These are phyloP conservation scores for Troides oblongomaculatus DNA, from an alignment of 2,888 invertebrate genomes.

Conservation along the genomic window DNA sequence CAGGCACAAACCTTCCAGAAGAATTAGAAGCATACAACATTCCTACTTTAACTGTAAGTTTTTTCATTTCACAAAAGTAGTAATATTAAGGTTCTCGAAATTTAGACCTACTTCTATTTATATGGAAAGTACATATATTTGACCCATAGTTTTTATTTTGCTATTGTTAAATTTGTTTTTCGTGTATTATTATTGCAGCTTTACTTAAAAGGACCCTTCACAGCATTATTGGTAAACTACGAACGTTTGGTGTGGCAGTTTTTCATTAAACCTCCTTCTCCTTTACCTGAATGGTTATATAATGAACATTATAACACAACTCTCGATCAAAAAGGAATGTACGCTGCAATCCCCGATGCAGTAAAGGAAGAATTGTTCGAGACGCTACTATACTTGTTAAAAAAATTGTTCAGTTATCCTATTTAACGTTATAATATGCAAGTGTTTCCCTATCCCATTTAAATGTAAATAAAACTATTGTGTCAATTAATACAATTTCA, in stretches of 20 bases:
- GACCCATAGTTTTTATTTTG: too few species aligned
- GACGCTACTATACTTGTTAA: slow-evolving; percentile 36
- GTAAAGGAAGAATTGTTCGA: slow-evolving; percentile 44
- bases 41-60: slow-evolving; percentile 36
- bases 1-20: slow-evolving; percentile 34
- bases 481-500: too few species aligned
- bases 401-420: slow-evolving; percentile 39
- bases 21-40: slow-evolving; percentile 24
- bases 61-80: background rate
- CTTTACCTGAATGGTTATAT: slow-evolving; percentile 55
- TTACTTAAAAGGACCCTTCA: slow-evolving; percentile 47
- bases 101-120: too few species aligned
- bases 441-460: too few species aligned
- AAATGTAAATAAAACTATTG: too few species aligned
- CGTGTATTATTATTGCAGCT: slow-evolving; percentile 41
- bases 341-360: slow-evolving; percentile 42
- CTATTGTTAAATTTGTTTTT: background rate
- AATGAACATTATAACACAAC: slow-evolving; percentile 36
- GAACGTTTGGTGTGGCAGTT: slow-evolving; percentile 47
- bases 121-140: too few species aligned
- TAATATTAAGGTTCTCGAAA: too few species aligned
- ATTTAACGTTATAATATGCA: slow-evolving; percentile 28
- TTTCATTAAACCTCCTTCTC: slow-evolving; percentile 41
- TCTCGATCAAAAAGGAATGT: slow-evolving; percentile 31
- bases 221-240: slow-evolving; percentile 42